Conservation (phyloP, 2,113 vertebrate species). For the Rhinolophus ferrumequinum region DNA sequence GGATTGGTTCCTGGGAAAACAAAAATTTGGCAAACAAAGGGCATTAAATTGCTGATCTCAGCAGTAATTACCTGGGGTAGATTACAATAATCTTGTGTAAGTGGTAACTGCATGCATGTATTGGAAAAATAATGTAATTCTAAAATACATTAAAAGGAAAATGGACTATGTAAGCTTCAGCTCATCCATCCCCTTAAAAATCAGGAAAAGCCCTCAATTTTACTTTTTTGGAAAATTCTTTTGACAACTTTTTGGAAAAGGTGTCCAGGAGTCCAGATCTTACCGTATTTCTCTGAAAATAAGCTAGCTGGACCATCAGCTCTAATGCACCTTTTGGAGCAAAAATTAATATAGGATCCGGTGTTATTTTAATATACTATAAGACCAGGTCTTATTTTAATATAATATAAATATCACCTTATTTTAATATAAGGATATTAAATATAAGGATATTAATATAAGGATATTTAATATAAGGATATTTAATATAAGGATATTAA, state of each 20-base stretch:
- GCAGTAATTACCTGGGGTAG: conserved; percentile 79
- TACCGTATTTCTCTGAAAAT: neutral
- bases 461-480: too few relatives aligned
- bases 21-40: conserved; percentile 84
- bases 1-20: conserved; percentile 83
- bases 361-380: too few relatives aligned
- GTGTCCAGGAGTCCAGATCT: neutral
- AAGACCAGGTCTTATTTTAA: too few relatives aligned
- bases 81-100: conserved; percentile 77
- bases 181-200: neutral
- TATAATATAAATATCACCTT: too few relatives aligned
- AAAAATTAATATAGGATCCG: too few relatives aligned
- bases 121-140: conserved; percentile 53
- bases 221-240: neutral
- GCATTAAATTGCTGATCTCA: conserved; percentile 82
- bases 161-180: neutral
- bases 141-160: conserved; percentile 46
- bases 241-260: neutral
- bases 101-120: conserved; percentile 54
- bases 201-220: neutral
- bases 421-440: too few relatives aligned
- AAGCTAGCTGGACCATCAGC: too few relatives aligned
- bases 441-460: too few relatives aligned
- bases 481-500: too few relatives aligned
- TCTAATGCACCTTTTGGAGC: too few relatives aligned